phyloP scores from a whole-genome alignment of 2,113 vertebrate species.

The Microcebus jonahi region DNA sequence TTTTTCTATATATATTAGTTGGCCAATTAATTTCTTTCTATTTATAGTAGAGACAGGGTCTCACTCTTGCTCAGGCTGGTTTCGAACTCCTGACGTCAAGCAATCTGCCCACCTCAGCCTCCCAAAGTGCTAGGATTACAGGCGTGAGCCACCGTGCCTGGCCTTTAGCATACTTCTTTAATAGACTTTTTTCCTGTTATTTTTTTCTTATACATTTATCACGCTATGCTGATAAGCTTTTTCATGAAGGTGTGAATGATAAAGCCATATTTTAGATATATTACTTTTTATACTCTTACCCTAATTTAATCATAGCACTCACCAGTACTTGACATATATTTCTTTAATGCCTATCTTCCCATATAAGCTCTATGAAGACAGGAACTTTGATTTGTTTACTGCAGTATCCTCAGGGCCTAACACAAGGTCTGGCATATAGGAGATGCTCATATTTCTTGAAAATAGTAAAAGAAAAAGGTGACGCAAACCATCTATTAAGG shows the following conservation, averaged over 20 bases:
- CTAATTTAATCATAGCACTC: not conserved
- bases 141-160: too few relatives aligned
- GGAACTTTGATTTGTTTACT: conserved; percentile 17
- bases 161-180: conserved; percentile 8
- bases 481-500: not conserved
- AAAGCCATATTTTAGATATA: not conserved
- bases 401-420: not conserved
- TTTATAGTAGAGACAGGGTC: too few relatives aligned
- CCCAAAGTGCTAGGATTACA: too few relatives aligned
- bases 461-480: not conserved
- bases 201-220: conserved; percentile 18
- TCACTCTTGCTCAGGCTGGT: too few relatives aligned
- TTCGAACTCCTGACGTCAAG: too few relatives aligned
- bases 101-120: too few relatives aligned
- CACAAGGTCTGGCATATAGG: not conserved
- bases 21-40: too few relatives aligned
- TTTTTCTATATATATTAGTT: too few relatives aligned
- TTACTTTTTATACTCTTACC: not conserved
- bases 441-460: not conserved
- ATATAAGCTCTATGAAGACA: not conserved
- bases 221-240: not conserved
- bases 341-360: not conserved
- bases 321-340: not conserved
- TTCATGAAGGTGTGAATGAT: conserved; percentile 13
- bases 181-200: not conserved